Percentiles rank a stretch among this genome's conserved stretches.
Conservation (phyloP, 2,113 vertebrate genomes). For the Prietella phreatophila region DNA sequence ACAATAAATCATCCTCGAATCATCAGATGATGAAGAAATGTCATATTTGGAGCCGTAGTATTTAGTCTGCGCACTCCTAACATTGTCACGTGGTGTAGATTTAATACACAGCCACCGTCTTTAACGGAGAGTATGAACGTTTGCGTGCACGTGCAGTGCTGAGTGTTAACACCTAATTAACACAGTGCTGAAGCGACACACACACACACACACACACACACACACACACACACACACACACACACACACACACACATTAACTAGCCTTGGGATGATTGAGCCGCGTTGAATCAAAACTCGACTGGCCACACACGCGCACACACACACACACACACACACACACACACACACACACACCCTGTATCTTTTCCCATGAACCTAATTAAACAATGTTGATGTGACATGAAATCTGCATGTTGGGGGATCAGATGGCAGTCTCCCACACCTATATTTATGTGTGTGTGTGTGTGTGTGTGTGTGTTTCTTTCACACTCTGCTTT, state of each 20-base stretch:
- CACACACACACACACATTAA: background rate
- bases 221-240: slow-evolving; percentile 23
- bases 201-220: slow-evolving; percentile 19
- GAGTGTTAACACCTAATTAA: background rate
- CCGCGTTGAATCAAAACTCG: background rate
- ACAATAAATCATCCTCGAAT: background rate
- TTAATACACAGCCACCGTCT: background rate
- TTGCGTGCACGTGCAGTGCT: background rate
- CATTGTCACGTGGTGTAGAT: background rate
- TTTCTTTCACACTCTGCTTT: background rate
- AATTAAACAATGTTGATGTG: slow-evolving; percentile 4
- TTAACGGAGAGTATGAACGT: background rate
- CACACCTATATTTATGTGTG: background rate
- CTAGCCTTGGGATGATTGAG: background rate
- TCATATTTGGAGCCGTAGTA: background rate
- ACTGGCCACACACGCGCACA: slow-evolving; percentile 8
- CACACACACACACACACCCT: background rate
- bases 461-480: background rate
- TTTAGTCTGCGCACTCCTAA: background rate
- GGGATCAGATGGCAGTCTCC: background rate
- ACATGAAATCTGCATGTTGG: background rate
- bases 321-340: background rate
- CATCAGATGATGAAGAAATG: background rate
- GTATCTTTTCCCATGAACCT: background rate
- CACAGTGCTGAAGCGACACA: background rate